phyloP scores from a whole-genome alignment of 2,888 invertebrate genomes.

The Hydraecia micacea region DNA sequence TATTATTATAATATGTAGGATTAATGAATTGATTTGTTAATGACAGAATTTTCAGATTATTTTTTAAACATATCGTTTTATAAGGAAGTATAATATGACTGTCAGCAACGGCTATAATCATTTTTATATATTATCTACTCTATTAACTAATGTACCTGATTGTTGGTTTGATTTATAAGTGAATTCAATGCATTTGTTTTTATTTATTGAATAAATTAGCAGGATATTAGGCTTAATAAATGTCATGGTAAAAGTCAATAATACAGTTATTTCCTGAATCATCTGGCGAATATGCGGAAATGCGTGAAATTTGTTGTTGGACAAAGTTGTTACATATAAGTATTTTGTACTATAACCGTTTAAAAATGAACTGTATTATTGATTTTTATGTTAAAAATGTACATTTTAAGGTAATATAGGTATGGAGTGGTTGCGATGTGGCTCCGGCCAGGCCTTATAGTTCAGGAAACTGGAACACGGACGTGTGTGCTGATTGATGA shows the following conservation, averaged over 20 bases:
- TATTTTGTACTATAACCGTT: conserved; percentile 34
- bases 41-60: conserved; percentile 31
- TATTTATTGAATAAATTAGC: conserved; percentile 39
- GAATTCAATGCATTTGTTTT: conserved; percentile 49
- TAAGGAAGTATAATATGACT: conserved; percentile 39
- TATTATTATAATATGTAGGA: conserved; percentile 18
- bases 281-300: background rate
- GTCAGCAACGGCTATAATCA: conserved; percentile 59
- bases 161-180: conserved; percentile 60
- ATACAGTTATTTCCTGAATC: conserved; percentile 41
- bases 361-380: conserved; percentile 38
- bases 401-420: conserved; percentile 59
- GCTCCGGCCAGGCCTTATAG: conserved; percentile 83
- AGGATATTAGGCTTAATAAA: conserved; percentile 51
- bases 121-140: conserved; percentile 48
- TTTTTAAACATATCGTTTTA: conserved; percentile 52
- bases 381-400: conserved; percentile 49
- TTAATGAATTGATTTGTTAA: conserved; percentile 25
- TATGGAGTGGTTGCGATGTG: conserved; percentile 74
- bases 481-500: conserved; percentile 65
- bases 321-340: conserved; percentile 31
- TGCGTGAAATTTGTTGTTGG: background rate
- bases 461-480: conserved; percentile 74
- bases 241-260: conserved; percentile 45
- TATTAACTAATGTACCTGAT: conserved; percentile 65